Conservation (phyloP, 2,888 invertebrate species). For the Fragum sueziense region DNA sequence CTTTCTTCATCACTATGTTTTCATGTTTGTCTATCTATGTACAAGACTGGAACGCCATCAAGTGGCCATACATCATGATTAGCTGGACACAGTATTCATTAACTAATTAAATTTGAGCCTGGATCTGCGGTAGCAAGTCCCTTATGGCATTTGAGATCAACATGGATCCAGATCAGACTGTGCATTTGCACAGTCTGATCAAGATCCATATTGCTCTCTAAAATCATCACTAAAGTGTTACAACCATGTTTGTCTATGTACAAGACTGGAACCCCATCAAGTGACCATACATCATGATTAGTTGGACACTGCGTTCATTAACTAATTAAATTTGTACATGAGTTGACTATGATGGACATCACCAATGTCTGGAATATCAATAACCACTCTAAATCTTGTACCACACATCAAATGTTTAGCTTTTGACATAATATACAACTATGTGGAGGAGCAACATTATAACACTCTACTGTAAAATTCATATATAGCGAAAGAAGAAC, state of each 20-base stretch:
- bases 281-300: not conserved
- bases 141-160: no score
- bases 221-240: no score
- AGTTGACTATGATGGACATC: not conserved
- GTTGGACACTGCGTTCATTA: not conserved
- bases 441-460: no score
- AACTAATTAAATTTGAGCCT: conserved; percentile 5
- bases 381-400: not conserved
- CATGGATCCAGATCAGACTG: no score
- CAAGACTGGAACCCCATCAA: not conserved
- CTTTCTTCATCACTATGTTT: no score
- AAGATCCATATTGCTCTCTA: no score
- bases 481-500: no score
- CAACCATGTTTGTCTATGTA: not conserved
- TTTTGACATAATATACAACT: no score
- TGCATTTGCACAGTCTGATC: no score
- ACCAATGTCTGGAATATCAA: not conserved
- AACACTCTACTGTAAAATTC: no score
- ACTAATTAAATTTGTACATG: conserved; percentile 5
- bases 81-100: not conserved
- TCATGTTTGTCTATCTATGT: not conserved
- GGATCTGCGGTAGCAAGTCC: no score
- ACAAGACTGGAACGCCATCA: not conserved
- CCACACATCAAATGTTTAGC: no score
- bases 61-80: conserved; percentile 1